Conservation (phyloP, 2,113 vertebrate genomes). For the Indicator maculatus region DNA sequence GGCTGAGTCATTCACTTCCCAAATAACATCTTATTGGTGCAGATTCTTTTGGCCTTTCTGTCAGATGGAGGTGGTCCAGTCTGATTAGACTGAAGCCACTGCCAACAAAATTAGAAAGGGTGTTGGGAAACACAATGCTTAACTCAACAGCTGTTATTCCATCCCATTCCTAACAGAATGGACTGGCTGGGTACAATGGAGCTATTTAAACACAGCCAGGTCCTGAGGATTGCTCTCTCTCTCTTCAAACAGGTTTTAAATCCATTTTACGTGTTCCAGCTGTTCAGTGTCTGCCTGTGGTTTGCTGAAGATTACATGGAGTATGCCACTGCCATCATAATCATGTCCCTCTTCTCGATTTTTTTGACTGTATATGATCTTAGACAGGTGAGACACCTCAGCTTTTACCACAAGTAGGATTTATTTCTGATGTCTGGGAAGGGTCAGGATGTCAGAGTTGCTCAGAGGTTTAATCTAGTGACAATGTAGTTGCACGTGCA, state of each 20-base stretch:
- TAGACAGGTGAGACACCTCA: conserved; percentile 72
- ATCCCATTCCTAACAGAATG: neutral
- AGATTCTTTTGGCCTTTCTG: neutral
- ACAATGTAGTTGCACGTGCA: neutral
- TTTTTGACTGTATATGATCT: conserved; percentile 79
- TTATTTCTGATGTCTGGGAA: neutral
- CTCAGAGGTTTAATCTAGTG: neutral
- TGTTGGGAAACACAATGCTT: neutral
- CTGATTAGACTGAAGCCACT: neutral
- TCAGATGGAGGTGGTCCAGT: neutral
- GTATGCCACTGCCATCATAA: conserved; percentile 79
- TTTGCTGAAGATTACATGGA: conserved; percentile 81
- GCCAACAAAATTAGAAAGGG: neutral
- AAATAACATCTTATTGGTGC: neutral
- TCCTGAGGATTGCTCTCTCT: neutral
- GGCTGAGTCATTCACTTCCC: neutral
- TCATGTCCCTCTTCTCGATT: conserved; percentile 81
- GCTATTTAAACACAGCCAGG: neutral
- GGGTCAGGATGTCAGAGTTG: neutral
- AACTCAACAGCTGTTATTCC: neutral
- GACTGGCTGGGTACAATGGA: neutral
- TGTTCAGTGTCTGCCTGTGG: conserved; percentile 84
- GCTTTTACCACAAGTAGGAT: neutral
- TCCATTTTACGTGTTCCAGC: conserved; percentile 84
- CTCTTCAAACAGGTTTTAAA: conserved; percentile 78